phyloP scores from a whole-genome alignment of 2,797 vertebrate species.

The Bradypodion ventrale region DNA sequence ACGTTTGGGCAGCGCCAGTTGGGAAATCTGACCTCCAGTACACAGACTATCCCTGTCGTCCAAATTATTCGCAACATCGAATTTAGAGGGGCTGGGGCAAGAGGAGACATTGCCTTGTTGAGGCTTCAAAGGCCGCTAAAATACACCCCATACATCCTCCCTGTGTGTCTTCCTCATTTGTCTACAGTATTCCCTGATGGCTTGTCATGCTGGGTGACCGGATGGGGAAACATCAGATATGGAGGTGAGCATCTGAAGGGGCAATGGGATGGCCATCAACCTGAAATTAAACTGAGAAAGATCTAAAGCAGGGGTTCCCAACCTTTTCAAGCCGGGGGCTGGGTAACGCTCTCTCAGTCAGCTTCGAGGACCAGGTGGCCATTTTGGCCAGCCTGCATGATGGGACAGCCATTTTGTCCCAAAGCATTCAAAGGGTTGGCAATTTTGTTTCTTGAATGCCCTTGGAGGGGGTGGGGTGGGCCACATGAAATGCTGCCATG shows the following conservation, averaged over 20 bases:
- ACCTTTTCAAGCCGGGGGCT: too few species aligned
- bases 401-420: too few species aligned
- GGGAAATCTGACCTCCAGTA: constrained; percentile 48
- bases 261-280: not conserved
- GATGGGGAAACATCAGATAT: constrained; percentile 79
- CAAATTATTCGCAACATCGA: constrained; percentile 65
- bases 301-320: too few species aligned
- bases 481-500: too few species aligned
- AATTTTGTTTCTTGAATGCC: too few species aligned
- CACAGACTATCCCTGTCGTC: constrained; percentile 3
- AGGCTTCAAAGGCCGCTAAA: constrained; percentile 65
- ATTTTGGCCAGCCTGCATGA: too few species aligned
- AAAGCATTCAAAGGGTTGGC: too few species aligned
- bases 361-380: too few species aligned
- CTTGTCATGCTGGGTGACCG: constrained; percentile 77
- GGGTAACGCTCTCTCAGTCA: too few species aligned
- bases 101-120: constrained; percentile 78
- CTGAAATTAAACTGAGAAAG: not conserved
- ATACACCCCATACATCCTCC: constrained; percentile 72
- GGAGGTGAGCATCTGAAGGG: constrained; percentile 58
- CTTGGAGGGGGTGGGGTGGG: too few species aligned
- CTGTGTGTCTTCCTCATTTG: constrained; percentile 76
- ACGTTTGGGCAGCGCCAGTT: constrained; percentile 73
- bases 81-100: constrained; percentile 63
- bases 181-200: constrained; percentile 66